Evolutionary conservation across 2,113 vertebrate species (phyloP).

Genomic region (Thamnophis sirtalis): DNA sequence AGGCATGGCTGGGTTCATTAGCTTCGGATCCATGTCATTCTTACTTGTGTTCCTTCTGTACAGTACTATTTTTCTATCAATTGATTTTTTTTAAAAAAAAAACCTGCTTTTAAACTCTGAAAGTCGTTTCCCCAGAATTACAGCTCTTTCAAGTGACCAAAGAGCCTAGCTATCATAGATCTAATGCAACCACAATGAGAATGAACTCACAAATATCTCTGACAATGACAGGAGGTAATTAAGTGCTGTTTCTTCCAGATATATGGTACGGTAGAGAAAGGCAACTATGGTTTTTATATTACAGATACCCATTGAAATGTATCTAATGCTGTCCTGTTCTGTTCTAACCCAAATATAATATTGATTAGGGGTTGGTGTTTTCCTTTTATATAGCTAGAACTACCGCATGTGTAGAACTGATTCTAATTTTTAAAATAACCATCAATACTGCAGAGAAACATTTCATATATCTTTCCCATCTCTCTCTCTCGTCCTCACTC

Average conservation of each 20-base stretch:
- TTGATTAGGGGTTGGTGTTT: neutral
- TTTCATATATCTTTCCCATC: neutral
- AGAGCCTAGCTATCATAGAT: neutral
- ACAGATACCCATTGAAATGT: neutral
- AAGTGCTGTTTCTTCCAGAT: neutral
- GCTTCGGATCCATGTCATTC: neutral
- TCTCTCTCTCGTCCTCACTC: neutral
- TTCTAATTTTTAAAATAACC: neutral
- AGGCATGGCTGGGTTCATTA: neutral
- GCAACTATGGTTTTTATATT: neutral
- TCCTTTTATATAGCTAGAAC: neutral
- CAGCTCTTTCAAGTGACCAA: neutral
- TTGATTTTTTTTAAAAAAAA: neutral
- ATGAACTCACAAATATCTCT: neutral
- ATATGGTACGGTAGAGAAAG: neutral
- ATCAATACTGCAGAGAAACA: neutral
- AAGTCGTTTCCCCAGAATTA: neutral
- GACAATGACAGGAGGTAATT: neutral
- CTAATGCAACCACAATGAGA: neutral
- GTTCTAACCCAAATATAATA: neutral
- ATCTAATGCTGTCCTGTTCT: neutral
- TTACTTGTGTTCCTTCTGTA: neutral
- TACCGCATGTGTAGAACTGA: neutral
- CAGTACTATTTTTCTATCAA: neutral
- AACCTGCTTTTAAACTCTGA: neutral